Base-by-base conservation (phyloP, 2,113 vertebrate genomes). In the Onychorhynchus coronatus region DNA sequence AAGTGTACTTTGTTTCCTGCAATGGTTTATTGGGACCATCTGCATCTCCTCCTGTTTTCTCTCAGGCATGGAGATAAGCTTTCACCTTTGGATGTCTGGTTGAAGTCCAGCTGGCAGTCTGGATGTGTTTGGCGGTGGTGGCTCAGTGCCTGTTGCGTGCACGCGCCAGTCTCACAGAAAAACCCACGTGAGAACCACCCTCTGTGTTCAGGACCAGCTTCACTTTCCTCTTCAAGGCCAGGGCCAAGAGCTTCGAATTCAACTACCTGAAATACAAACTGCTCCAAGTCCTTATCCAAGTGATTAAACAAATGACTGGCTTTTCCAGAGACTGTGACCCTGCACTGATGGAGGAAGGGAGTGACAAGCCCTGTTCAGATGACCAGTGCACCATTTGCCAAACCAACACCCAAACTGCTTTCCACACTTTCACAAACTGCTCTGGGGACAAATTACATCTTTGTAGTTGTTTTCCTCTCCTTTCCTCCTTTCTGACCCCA, bases 51-150 rank as follows among this genome's bases (percentile, higher is more conserved):
- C 94, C 88, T 96, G 94, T 94, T 97, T 97, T 96, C 93, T 97
- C 94, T 94, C 96, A 94, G 92, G 95, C 95, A 96, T 87, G 92
- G 95, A 97, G 96, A 97, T 97, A 97, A 97, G 92, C 94, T 96
- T 96, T 97, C 95, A 97, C 95, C 90, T 96, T 97, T 97, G 95
- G 79, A 71, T 97, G 97, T 96, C 97, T 96, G 94, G 94, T 93
- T 95, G 95, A 97, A 96, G 96, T 97, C 94, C 95, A 96, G 89
- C 95, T 97, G 96, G 96, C 95, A 97, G 92, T 88, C 87, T 55
- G 87, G 96, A 93, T 93, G 93, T 87, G 89, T 96, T 96, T 93
- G 93, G 93, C 95, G 91, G 70, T 49, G 85, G 91, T 93, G 96
- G 96, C 96, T 94, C 93, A 0, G 91, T 89, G 95, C 96, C 96